Conservation (phyloP, 2,888 invertebrate genomes). For the Eilema griseolum region DNA sequence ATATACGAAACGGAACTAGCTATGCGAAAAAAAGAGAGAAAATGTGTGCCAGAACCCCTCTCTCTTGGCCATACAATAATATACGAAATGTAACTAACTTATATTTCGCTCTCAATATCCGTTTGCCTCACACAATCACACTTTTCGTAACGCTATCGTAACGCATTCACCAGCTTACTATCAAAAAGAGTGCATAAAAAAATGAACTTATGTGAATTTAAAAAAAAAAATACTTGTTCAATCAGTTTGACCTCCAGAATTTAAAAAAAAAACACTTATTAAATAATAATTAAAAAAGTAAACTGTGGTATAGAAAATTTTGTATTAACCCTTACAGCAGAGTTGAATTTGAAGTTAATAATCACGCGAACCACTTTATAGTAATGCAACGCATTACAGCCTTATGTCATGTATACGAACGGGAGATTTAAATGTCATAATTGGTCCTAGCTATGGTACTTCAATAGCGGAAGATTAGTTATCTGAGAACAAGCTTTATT, state of each 20-base stretch:
- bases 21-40: too few species aligned
- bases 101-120: too few species aligned
- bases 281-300: conserved; percentile 1
- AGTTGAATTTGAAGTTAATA: conserved; percentile 44
- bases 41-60: too few species aligned
- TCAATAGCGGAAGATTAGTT: conserved; percentile 69
- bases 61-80: too few species aligned
- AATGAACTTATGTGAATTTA: background rate
- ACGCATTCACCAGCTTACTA: too few species aligned
- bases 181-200: too few species aligned
- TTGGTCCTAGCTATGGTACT: conserved; percentile 75
- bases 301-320: background rate
- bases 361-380: conserved; percentile 68
- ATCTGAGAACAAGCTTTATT: conserved; percentile 83
- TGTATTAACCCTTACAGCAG: conserved; percentile 53
- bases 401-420: conserved; percentile 91
- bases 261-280: background rate
- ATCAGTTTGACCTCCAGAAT: too few species aligned
- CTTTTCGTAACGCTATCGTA: too few species aligned
- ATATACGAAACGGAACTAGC: too few species aligned
- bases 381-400: conserved; percentile 86
- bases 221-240: background rate
- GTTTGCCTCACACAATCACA: too few species aligned
- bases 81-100: too few species aligned
- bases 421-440: conserved; percentile 74